Evolutionary conservation across 1,140 invertebrate genomes (phyloP).

Genomic region (Pentalonia nigronervosa): DNA sequence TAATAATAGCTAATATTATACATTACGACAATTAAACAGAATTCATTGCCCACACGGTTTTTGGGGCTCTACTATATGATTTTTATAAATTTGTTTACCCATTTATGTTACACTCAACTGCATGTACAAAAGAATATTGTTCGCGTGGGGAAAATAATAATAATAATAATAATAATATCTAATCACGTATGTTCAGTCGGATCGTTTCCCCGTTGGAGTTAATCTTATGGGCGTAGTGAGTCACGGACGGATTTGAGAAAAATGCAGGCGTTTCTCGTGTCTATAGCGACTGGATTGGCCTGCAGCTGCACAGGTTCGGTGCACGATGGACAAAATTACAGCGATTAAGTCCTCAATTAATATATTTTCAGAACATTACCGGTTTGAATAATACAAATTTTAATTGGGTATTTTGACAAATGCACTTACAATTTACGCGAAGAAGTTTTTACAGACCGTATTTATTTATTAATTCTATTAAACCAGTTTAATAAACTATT

Average conservation of each 20-base stretch:
- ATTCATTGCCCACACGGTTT: conserved; percentile 32
- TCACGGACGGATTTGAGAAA: conserved; percentile 22
- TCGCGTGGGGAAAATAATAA: background rate
- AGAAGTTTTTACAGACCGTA: background rate
- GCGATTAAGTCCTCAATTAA: conserved; percentile 41
- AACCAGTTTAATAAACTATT: too few species aligned
- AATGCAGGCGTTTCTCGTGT: conserved; percentile 38
- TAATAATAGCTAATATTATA: conserved; percentile 33
- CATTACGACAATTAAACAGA: background rate
- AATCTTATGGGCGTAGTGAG: conserved; percentile 42
- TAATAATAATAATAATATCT: conserved; percentile 23
- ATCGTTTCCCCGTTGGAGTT: conserved; percentile 24
- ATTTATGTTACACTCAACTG: background rate
- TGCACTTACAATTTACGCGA: background rate
- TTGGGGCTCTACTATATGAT: background rate
- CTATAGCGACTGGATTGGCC: background rate
- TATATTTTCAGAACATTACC: background rate
- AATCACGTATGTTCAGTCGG: background rate
- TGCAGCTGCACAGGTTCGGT: conserved; percentile 18
- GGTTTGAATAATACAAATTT: conserved; percentile 16
- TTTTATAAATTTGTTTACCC: conserved; percentile 5
- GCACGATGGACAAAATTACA: background rate
- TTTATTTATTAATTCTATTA: background rate
- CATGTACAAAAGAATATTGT: background rate
- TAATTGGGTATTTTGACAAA: background rate